A percentile compares a stretch with the other conserved stretches of the same genome.
phyloP scores from a whole-genome alignment of 2,113 vertebrate species.

The Diglossa brunneiventris region DNA sequence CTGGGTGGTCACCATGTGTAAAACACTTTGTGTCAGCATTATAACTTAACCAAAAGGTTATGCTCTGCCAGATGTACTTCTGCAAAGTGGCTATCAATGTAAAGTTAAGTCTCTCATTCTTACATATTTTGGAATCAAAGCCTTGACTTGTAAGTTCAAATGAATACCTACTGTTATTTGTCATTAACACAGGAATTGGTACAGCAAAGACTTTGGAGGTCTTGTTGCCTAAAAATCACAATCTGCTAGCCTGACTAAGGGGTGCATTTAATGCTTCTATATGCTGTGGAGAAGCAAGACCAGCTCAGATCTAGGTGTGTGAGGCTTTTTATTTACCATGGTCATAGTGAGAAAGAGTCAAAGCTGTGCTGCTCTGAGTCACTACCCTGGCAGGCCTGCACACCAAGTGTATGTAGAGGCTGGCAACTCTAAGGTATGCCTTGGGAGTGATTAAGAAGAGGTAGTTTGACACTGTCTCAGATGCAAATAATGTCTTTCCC shows the following conservation, averaged over 20 bases:
- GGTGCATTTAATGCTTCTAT: neutral
- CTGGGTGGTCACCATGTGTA: neutral
- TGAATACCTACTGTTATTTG: neutral
- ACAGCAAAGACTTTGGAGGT: neutral
- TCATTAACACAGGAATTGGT: neutral
- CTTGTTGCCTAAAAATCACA: neutral
- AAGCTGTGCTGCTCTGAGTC: neutral
- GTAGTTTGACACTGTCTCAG: neutral
- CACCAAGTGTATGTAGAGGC: neutral
- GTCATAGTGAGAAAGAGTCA: neutral
- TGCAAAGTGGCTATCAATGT: neutral
- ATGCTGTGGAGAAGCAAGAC: neutral
- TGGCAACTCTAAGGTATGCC: neutral
- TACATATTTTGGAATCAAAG: slow-evolving; percentile 6
- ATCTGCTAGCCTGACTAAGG: neutral
- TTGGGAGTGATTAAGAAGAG: neutral
- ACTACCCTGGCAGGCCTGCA: neutral
- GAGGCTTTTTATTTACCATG: neutral
- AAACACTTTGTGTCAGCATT: neutral
- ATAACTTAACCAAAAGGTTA: neutral
- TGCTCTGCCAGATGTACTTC: neutral
- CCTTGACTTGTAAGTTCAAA: neutral
- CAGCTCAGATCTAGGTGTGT: neutral
- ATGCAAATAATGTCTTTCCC: neutral
- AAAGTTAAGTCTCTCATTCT: neutral